phyloP scores from a whole-genome alignment of 2,797 vertebrate species.

The Ctenopoma kingsleyae region DNA sequence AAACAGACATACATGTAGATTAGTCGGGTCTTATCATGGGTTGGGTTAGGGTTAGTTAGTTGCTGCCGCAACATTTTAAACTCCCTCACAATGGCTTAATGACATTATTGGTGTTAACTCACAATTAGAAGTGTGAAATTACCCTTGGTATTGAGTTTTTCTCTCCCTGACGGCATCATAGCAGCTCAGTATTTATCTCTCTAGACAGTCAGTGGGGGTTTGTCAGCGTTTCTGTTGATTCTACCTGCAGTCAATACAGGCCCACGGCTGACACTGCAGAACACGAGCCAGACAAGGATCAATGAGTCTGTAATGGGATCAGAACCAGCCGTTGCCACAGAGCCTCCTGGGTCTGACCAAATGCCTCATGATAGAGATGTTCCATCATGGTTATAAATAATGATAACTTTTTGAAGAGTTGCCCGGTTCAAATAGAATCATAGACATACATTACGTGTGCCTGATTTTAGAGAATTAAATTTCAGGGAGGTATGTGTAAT shows the following conservation, averaged over 20 bases:
- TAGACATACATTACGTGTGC: not conserved
- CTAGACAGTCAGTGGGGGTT: slow-evolving; percentile 53
- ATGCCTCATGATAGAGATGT: slow-evolving; percentile 8
- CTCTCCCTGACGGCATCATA: slow-evolving; percentile 22
- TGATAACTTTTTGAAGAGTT: not conserved
- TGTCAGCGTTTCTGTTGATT: slow-evolving; percentile 70
- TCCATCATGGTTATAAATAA: slow-evolving; percentile 3
- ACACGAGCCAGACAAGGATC: slow-evolving; percentile 64
- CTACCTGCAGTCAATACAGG: slow-evolving; percentile 65
- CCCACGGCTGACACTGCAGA: slow-evolving; percentile 65
- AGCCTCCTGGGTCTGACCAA: slow-evolving; percentile 47
- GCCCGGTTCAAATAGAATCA: not conserved
- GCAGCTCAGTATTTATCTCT: slow-evolving; percentile 53
- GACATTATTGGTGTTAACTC: slow-evolving; percentile 42
- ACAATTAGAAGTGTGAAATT: slow-evolving; percentile 43
- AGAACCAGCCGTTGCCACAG: slow-evolving; percentile 45
- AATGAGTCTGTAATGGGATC: slow-evolving; percentile 68
- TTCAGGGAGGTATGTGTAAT: not conserved
- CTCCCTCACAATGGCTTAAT: slow-evolving; percentile 22
- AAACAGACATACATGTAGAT: slow-evolving; percentile 9
- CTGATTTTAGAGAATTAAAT: not conserved
- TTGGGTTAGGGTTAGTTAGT: not conserved
- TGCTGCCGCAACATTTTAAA: not conserved
- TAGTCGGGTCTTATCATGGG: slow-evolving; percentile 10
- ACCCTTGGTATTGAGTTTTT: slow-evolving; percentile 47